Percentiles rank a stretch among this genome's conserved stretches.
These are phyloP conservation scores for Amia ocellicauda DNA, from an alignment of 2,113 vertebrate genomes.

Conservation along the genomic window DNA sequence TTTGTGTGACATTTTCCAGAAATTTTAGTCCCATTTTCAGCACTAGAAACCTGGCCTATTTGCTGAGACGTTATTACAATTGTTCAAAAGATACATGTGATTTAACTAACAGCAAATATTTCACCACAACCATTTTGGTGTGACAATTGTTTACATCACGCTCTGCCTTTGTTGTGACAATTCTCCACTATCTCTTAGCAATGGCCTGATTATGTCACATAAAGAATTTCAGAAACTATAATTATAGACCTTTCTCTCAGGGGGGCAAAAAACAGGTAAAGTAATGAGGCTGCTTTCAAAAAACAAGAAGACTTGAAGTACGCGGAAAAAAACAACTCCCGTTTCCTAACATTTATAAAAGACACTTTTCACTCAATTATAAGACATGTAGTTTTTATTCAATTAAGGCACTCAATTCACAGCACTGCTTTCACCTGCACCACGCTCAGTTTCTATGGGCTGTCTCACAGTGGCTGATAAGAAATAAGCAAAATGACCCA, in stretches of 20 bases:
- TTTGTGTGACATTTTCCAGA: too few relatives aligned
- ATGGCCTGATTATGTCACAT: conserved; percentile 61
- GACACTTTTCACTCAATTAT: conserved; percentile 9
- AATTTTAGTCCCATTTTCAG: neutral
- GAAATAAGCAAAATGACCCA: conserved; percentile 28
- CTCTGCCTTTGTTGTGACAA: conserved; percentile 42
- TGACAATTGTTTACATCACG: conserved; percentile 16
- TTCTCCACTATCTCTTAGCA: conserved; percentile 37
- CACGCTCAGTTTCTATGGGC: conserved; percentile 28
- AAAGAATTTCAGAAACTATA: conserved; percentile 56
- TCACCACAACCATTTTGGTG: neutral
- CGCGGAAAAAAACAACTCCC: conserved; percentile 25
- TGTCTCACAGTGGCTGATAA: conserved; percentile 39
- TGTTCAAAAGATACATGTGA: neutral
- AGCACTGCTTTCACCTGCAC: conserved; percentile 12
- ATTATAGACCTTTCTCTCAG: conserved; percentile 47
- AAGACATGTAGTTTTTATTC: conserved; percentile 8
- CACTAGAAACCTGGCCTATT: neutral
- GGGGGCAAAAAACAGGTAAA: conserved; percentile 35
- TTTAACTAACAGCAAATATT: neutral
- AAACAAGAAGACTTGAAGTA: conserved; percentile 34
- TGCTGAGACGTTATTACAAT: neutral
- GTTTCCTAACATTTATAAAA: conserved; percentile 20
- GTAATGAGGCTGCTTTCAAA: conserved; percentile 46
- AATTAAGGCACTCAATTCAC: conserved; percentile 21